Evolutionary conservation across 2,113 vertebrate genomes (phyloP), one percentile per base, ranked within the genome.

Genomic region (Pseudopodoces humilis): DNA sequence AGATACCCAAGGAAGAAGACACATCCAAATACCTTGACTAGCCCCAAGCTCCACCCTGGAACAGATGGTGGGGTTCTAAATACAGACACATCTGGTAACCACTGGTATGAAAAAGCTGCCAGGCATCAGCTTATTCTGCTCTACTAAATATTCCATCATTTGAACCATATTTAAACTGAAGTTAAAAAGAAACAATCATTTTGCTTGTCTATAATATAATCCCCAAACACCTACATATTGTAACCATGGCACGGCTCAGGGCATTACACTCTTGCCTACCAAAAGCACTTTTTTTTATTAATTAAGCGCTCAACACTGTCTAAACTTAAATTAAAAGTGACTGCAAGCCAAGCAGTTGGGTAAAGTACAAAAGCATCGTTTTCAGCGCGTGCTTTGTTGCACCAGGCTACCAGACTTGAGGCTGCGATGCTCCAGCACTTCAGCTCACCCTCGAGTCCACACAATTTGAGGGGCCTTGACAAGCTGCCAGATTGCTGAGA

Each of bases 41-140:
- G 65, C 87, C 83, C 82, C 79, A 71, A 37, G 82, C 87, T 88
- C 90, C 84, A 80, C 93, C 82, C 83, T 90, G 70, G 47, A 95
- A 78, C 94, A 96, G 94, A 97, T 95, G 92, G 92, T 0, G 0
- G 72, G 79, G 55, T 84, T 92, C 79, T 92, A 88, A 96, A 96
- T 74, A 80, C 70, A 68, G 91, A 44, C 71, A 79, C 94, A 92
- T 96, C 81, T 86, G 83, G 92, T 82, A 96, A 95, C 83, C 82
- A 78, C 86, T 59, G 82, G 82, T 77, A 96, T 77, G 85, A 89
- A 90, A 96, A 52, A 88, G 44, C 75, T 93, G 94, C 64, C 88
- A 82, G 71, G 90, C 60, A 52, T 46, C 78, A 77, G 49, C 76
- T 91, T 74, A 49, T 82, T 95, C 80, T 84, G 69, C 90, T 85